Conservation (phyloP, 2,797 vertebrate species). For the Lepus oiostolus region DNA sequence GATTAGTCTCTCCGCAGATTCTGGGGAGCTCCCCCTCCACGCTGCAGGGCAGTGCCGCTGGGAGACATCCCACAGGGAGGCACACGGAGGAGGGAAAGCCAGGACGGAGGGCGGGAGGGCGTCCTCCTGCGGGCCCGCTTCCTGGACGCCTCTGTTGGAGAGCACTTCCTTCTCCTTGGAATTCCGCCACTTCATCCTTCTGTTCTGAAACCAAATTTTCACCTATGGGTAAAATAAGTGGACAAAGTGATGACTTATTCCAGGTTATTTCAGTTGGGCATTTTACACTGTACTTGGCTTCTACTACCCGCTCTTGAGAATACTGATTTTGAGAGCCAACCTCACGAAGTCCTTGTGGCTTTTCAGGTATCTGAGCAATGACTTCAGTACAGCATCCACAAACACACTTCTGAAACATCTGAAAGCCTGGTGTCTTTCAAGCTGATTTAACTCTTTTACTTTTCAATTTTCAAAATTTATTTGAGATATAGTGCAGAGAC, state of each 20-base stretch:
- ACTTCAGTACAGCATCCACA: neutral
- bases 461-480: too few species aligned
- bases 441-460: slow-evolving; percentile 22
- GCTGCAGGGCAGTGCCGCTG: slow-evolving; percentile 81
- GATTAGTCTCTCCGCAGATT: slow-evolving; percentile 84
- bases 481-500: too few species aligned
- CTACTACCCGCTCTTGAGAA: neutral
- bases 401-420: slow-evolving; percentile 1
- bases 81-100: slow-evolving; percentile 83
- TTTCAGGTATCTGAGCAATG: slow-evolving; percentile 29
- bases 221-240: slow-evolving; percentile 90
- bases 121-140: slow-evolving; percentile 90
- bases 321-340: neutral
- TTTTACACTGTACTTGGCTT: slow-evolving; percentile 2
- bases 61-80: slow-evolving; percentile 86
- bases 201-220: slow-evolving; percentile 99
- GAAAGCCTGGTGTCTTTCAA: neutral
- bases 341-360: neutral
- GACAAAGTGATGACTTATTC: slow-evolving; percentile 58
- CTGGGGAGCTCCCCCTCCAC: slow-evolving; percentile 87
- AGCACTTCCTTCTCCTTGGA: slow-evolving; percentile 97
- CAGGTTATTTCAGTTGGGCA: neutral
- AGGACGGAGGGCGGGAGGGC: slow-evolving; percentile 83
- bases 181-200: slow-evolving; percentile 99
- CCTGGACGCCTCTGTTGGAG: slow-evolving; percentile 91